Base-by-base conservation (phyloP, 2,888 invertebrate species). In the Odontothrips loti region DNA sequence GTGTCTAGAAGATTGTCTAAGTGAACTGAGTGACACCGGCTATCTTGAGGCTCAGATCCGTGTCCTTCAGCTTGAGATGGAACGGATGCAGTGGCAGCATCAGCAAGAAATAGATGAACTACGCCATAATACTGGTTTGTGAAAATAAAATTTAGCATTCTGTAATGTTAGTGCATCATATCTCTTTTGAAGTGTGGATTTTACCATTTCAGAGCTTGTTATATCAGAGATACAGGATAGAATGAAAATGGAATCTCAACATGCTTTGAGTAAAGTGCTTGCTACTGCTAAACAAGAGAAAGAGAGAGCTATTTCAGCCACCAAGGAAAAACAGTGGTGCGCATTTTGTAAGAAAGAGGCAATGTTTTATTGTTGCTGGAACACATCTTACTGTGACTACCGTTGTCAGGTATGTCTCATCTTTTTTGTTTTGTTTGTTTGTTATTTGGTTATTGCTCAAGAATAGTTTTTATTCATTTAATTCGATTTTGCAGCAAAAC, bases 341-440 rank as follows among this genome's bases (percentile, higher is more conserved):
- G 93, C 95, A 0, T 91, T 92, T 86, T 98, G 98, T 88, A 91
- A 91, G 75, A 93, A 94, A 84, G 97, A 97, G 87, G 96, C 97
- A 0, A 92, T 94, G 84, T 95, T 96, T 87, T 96, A 96, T 87
- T 98, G 98, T 86, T 98, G 98, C 86, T 98, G 97, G 97, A 97
- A 97, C 89, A 97, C 97, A 0, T 93, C 96, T 81, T 98, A 98
- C 87, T 98, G 97, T 87, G 94, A 95, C 88, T 94, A 94, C 86
- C 91, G 92, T 1, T 97, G 97, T 85, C 97, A 97, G 87, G 87
- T 87, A 82, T 79, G 83, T 48, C 23, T 20, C 12, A 20, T 79
- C 9, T 78, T 78, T 12, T 43, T 51, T 11, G 27, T 79, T 27
- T 27, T 20, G 79, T 79, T 43, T 79, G n/a, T 12, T 47, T 23